Base-by-base conservation (phyloP, 2,113 vertebrate genomes). In the Cyprinus carpio region DNA sequence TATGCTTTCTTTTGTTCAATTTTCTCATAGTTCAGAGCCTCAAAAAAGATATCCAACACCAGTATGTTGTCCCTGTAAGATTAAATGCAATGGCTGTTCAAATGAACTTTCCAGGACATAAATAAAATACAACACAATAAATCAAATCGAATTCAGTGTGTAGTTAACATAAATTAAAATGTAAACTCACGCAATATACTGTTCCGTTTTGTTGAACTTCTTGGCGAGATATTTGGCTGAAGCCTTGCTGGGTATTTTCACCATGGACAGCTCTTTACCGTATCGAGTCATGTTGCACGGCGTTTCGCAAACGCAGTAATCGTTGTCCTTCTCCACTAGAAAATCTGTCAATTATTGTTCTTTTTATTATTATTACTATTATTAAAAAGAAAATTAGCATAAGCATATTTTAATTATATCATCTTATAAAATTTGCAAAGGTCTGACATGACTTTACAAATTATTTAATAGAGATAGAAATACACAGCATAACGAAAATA, bases 211-310 rank as follows among this genome's bases (percentile, higher is more conserved):
- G 95, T 99, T 99, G 95, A 96, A 96, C 90, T 98, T 99, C 92
- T 94, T 96, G 91, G 97, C 97, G 92, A 99, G 94, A 92, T 97
- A 99, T 89, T 95, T 95, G 84, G 97, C 96, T 0, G 97, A 95
- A 6, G 98, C 96, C 83, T 97, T 98, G 95, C 98, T 99, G 88
- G 98, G 98, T 89, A 99, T 97, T 92, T 96, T 97, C 87, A 98
- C 97, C 98, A 98, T 96, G 88, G 98, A 99, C 90, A 99, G 95
- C 95, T 99, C 98, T 88, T 99, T 99, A 90, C 95, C 96, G 18
- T 97, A 99, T 87, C 98, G 97, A 43, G 97, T 97, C 92, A 93
- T 95, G 91, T 96, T 94, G 90, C 98, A 99, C 29, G 98, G 97
- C 3, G 94, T 98, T 91, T 96, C 92, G 92, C 98, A 99, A 13